A percentile compares a stretch with the other conserved stretches of the same genome.
These are phyloP conservation scores for Chrysoperla carnea DNA, from an alignment of 1,140 invertebrate species.

Conservation along the genomic window DNA sequence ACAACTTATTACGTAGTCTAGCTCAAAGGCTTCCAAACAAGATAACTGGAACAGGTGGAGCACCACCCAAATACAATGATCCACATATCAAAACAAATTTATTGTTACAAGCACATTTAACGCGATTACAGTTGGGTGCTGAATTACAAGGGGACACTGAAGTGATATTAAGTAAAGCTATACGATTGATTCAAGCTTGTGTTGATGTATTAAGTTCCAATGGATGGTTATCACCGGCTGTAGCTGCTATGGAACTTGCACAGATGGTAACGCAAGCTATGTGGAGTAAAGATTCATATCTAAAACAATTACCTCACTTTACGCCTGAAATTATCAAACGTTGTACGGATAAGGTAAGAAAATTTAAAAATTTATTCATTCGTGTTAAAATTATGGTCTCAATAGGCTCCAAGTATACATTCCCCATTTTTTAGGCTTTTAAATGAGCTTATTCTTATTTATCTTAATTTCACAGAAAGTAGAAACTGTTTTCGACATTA, in stretches of 20 bases:
- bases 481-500: constrained; percentile 95
- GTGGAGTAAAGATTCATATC: constrained; percentile 97
- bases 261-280: constrained; percentile 99
- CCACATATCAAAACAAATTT: constrained; percentile 96
- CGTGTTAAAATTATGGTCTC: too few species aligned
- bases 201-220: constrained; percentile 97
- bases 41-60: constrained; percentile 32
- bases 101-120: constrained; percentile 88
- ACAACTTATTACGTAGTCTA: constrained; percentile 70
- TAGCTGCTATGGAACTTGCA: constrained; percentile 97
- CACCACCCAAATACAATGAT: constrained; percentile 63
- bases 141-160: constrained; percentile 96
- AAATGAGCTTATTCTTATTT: too few species aligned
- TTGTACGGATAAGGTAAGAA: constrained; percentile 65
- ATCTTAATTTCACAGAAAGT: constrained; percentile 37
- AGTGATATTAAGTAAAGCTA: constrained; percentile 69
- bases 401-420: too few species aligned
- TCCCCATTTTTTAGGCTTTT: too few species aligned
- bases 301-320: constrained; percentile 96
- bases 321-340: constrained; percentile 75
- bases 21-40: constrained; percentile 66
- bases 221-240: constrained; percentile 93
- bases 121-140: constrained; percentile 80
- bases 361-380: too few species aligned
- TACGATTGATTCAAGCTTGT: constrained; percentile 91